phyloP scores from a whole-genome alignment of 1,140 invertebrate species.

The Drosophila pandora region DNA sequence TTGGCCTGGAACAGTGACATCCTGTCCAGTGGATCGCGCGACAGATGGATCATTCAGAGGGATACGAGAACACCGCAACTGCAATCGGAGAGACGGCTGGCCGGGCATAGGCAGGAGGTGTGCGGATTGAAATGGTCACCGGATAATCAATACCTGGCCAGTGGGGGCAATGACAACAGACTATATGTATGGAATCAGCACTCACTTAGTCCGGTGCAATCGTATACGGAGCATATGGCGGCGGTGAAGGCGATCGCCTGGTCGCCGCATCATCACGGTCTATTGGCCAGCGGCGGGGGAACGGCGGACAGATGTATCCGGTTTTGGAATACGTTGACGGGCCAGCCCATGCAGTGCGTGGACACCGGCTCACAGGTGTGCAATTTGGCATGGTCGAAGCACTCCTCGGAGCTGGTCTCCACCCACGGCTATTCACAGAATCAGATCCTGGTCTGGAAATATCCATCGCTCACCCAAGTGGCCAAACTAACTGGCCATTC shows the following conservation, averaged over 20 bases:
- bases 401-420: slow-evolving; percentile 98
- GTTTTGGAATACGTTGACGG: slow-evolving; percentile 99
- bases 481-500: slow-evolving; percentile 99
- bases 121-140: slow-evolving; percentile 99
- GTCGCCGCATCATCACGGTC: slow-evolving; percentile 99
- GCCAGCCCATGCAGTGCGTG: slow-evolving; percentile 98
- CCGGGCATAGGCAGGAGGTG: slow-evolving; percentile 98
- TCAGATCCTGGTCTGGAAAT: slow-evolving; percentile 99
- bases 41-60: slow-evolving; percentile 96
- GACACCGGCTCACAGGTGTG: slow-evolving; percentile 99
- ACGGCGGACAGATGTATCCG: slow-evolving; percentile 99
- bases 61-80: slow-evolving; percentile 95
- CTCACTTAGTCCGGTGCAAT: slow-evolving; percentile 94
- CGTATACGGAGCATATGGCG: slow-evolving; percentile 98
- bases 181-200: slow-evolving; percentile 99
- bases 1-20: slow-evolving; percentile 99
- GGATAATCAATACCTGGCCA: slow-evolving; percentile 98
- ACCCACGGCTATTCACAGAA: slow-evolving; percentile 99
- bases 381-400: slow-evolving; percentile 99
- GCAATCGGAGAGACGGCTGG: slow-evolving; percentile 90
- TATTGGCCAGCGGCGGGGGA: slow-evolving; percentile 98
- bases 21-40: slow-evolving; percentile 97
- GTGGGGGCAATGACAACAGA: slow-evolving; percentile 99
- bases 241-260: slow-evolving; percentile 99
- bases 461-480: slow-evolving; percentile 96